A percentile compares a stretch with the other conserved stretches of the same genome.
These are phyloP conservation scores for Apantesis nais DNA, from an alignment of 2,888 invertebrate genomes.

Conservation along the genomic window DNA sequence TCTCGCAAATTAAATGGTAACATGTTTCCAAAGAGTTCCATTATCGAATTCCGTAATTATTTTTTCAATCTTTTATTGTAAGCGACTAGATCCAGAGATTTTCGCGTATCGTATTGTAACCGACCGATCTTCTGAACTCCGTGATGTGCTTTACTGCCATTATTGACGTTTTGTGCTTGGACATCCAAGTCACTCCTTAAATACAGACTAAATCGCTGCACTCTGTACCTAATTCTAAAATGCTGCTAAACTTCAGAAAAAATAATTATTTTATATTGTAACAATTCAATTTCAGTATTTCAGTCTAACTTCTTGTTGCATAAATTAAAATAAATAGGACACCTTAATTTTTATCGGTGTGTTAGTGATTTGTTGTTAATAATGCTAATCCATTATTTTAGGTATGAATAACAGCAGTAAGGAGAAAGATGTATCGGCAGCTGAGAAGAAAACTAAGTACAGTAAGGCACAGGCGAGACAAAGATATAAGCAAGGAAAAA, in stretches of 20 bases:
- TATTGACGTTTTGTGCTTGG: too few relatives aligned
- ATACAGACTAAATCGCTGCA: neutral
- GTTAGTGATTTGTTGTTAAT: neutral
- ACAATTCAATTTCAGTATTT: too few relatives aligned
- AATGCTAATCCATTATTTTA: conserved; percentile 48
- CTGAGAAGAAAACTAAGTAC: conserved; percentile 84
- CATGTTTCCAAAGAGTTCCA: too few relatives aligned
- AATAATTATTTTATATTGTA: neutral
- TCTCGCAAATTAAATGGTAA: too few relatives aligned
- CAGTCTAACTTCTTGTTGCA: too few relatives aligned
- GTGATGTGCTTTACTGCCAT: too few relatives aligned
- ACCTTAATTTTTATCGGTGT: neutral
- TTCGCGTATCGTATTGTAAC: too few relatives aligned
- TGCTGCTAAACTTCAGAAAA: neutral
- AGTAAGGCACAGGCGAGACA: conserved; percentile 91
- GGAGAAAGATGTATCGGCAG: conserved; percentile 66
- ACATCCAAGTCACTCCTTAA: too few relatives aligned
- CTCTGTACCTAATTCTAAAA: neutral
- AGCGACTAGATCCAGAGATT: too few relatives aligned
- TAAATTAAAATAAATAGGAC: neutral
- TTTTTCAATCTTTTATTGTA: too few relatives aligned
- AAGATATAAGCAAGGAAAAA: conserved; percentile 90
- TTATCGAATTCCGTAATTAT: too few relatives aligned
- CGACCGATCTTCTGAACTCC: too few relatives aligned
- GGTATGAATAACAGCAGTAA: conserved; percentile 62